These are phyloP conservation scores for Malthinus flaveolus DNA, from an alignment of 2,888 invertebrate species.

Conservation along the genomic window DNA sequence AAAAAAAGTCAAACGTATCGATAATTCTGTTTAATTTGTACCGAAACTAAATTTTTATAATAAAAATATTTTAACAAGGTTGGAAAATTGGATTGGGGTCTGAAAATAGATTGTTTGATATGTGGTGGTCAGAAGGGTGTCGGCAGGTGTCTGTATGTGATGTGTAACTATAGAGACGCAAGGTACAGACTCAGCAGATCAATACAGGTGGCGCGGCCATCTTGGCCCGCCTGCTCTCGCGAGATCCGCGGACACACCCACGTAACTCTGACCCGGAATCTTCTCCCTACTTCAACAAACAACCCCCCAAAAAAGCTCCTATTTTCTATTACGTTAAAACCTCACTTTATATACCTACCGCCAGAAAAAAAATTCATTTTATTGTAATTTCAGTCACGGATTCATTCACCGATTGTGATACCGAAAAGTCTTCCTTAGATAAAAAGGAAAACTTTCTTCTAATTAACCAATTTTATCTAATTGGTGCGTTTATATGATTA, in stretches of 20 bases:
- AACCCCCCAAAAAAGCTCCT: conserved; percentile 14
- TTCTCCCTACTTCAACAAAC: conserved; percentile 23
- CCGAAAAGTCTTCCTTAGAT: background rate
- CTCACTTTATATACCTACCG: no score
- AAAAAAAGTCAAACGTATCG: no score
- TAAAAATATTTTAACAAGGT: conserved; percentile 8
- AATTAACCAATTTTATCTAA: no score
- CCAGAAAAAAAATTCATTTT: background rate
- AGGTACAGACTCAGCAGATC: conserved; percentile 50
- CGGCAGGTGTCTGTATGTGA: conserved; percentile 49
- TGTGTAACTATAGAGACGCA: conserved; percentile 48
- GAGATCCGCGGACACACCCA: conserved; percentile 48
- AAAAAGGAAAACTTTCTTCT: background rate
- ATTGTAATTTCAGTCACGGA: background rate
- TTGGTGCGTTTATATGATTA: no score
- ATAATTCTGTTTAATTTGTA: no score
- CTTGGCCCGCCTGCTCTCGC: conserved; percentile 52
- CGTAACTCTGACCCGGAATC: conserved; percentile 36
- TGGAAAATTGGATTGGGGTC: conserved; percentile 11
- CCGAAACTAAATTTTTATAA: no score
- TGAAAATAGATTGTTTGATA: conserved; percentile 34
- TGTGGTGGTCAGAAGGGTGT: conserved; percentile 40
- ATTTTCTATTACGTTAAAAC: background rate
- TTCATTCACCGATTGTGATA: background rate
- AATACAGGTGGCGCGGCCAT: conserved; percentile 49